Evolutionary conservation across 2,888 invertebrate species (phyloP), one percentile per base, ranked within the genome.

Genomic region (Eupeodes latifasciatus): DNA sequence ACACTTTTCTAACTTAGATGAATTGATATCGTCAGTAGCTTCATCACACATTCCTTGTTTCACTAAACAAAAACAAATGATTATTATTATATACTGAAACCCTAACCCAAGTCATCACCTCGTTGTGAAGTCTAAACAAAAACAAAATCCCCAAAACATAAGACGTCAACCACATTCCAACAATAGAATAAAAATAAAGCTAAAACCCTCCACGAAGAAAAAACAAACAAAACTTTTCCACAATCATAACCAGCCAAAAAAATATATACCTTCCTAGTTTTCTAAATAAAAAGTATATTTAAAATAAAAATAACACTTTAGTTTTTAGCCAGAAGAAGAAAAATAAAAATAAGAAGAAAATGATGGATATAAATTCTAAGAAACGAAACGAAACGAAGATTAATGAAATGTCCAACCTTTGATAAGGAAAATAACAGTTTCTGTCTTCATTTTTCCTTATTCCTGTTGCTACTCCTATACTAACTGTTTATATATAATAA

Each of bases 341-440:
- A 59, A 11, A 75, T 11, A 59, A 71, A 51, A 79, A 51, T 53
- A 80, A 64, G 49, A 69, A 74, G 71, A 53, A 71, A 85, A 81
- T 84, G 85, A 85, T 81, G 81, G 88, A 85, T 88, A 88, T 85
- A 87, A 87, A 81, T 88, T 85, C 81, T 61, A 47, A 40, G 77
- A 64, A 81, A 81, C 69, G 81, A 88, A 88, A 27, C 27, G 27
- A 27, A 27, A 27, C 27, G 27, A 27, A 27, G 88, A 88, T 88
- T 88, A 88, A 88, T 88, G 88, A 85, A 88, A 88, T 78, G 88
- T 85, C 85, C 88, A 81, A 88, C 88, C 88, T 85, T 81, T 85
- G 85, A 78, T 85, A 85, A 85, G 77, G 81, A 81, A 84, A 85
- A 88, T 84, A 88, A 88, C 85, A 88, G 88, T 85, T 88, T 81